Evolutionary conservation across 2,113 vertebrate genomes (phyloP), one percentile per base, ranked within the genome.

Genomic region (Chrysemys picta): DNA sequence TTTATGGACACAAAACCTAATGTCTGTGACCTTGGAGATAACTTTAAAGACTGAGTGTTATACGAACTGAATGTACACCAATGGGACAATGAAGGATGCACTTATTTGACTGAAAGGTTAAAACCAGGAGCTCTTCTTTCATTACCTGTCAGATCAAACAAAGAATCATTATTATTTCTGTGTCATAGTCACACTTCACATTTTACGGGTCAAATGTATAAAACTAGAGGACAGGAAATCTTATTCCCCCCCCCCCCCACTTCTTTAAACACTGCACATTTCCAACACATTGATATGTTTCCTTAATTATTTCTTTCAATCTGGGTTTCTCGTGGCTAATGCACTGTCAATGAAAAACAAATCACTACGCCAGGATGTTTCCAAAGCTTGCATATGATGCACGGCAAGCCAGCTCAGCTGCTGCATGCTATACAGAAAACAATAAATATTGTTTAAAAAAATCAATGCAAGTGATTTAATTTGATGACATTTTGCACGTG

Each of bases 61-160:
- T 1, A 8, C 5, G 56, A 87, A 81, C 38, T 50, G 49, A 85
- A 5, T 0, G 1, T 2, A 22, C 0, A 13, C 56, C 53, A 83
- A 84, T 65, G 69, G 83, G 82, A 31, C 38, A 17, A 6, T 4
- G 54, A 19, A 47, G 78, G 29, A 57, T 1, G 1, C 75, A 19
- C 47, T 82, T 6, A 38, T 6, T 27, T 21, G 29, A 24, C 24
- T 1, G 72, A 57, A n/a, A 59, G 56, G 49, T 69, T 88, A 79
- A 59, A 89, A 57, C 12, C 0, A 76, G 49, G 57, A 94, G 72
- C n/a, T 84, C 81, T 22, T 79, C 47, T 49, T 49, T 79, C 56
- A 50, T 6, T 87, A 79, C 79, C 50, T 78, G 19, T 69, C 90
- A 94, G 27, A 89, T 21, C 35, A 86, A 93, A 82, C 57, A n/a